Evolutionary conservation across 2,888 invertebrate species (phyloP), one percentile per base, ranked within the genome.

Genomic region (Labia minor): DNA sequence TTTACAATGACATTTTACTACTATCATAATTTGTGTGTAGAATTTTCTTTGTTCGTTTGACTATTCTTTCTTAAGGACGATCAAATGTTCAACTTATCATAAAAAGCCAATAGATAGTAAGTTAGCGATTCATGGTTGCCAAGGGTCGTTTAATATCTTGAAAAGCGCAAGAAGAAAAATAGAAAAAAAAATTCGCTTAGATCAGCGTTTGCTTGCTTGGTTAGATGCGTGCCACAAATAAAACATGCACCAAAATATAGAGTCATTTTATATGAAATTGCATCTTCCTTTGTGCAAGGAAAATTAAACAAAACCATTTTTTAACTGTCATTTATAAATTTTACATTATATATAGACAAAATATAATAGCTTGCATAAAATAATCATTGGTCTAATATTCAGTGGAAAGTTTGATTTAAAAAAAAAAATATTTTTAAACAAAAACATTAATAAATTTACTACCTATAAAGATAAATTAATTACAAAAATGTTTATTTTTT

Each of bases 81-180:
- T 49, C 49, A 49, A 49, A 4, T 49, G 49, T 49, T 16, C 49
- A 49, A 10, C 49, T 49, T 49, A 49, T 49, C 49, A 49, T 49
- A 49, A 49, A 49, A 49, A 49, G 49, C 49, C 49, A 49, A 49
- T 49, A 49, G 49, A 49, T 49, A 49, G 49, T 49, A 49, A 49
- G 49, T 49, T 49, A 49, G 49, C 49, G 49, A 49, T 49, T 49
- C 49, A 3, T 14, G 6, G 49, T 49, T 49, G 49, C 49, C 49
- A 49, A 49, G 49, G 49, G 49, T 49, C 49, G 49, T 49, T 49
- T 49, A 49, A 49, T 49, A 49, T 49, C 49, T 8, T 8, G 49
- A 49, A 49, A 49, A 49, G 49, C 49, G 14, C 6, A 49, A 49
- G 49, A 16, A 14, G 8, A 26, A 26, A 26, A 26, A 26, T 3